phyloP scores from a whole-genome alignment of 2,797 vertebrate genomes.

The Uromys caudimaculatus region DNA sequence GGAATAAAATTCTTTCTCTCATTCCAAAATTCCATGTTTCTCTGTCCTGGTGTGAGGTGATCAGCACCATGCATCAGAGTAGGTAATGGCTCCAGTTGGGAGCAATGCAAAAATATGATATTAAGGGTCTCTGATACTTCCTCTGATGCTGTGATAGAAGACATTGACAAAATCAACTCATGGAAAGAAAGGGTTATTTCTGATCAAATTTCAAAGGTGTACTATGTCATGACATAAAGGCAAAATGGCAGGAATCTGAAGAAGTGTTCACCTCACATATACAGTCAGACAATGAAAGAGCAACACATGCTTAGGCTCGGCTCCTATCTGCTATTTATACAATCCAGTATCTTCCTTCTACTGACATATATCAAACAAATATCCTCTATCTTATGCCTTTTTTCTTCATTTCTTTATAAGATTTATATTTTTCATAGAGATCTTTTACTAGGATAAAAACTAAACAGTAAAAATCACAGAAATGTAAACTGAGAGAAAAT shows the following conservation, averaged over 20 bases:
- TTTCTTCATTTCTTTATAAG: background rate
- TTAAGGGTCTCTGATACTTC: background rate
- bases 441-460: background rate
- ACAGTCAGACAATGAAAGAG: background rate
- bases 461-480: background rate
- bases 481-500: background rate
- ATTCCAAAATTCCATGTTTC: background rate
- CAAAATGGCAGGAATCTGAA: background rate
- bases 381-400: background rate
- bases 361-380: background rate
- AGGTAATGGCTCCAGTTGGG: rapidly evolving
- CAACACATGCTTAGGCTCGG: background rate
- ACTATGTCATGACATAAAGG: background rate
- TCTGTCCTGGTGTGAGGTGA: background rate
- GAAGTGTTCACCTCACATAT: background rate
- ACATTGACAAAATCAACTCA: background rate
- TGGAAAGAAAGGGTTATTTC: background rate
- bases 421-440: background rate
- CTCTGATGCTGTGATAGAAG: background rate
- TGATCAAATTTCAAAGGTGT: background rate
- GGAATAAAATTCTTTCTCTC: background rate
- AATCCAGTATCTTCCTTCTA: background rate
- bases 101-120: background rate
- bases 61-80: background rate
- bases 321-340: background rate